Evolutionary conservation across 2,888 invertebrate genomes (phyloP).

Genomic region (Himalopsyche kuldschensis): DNA sequence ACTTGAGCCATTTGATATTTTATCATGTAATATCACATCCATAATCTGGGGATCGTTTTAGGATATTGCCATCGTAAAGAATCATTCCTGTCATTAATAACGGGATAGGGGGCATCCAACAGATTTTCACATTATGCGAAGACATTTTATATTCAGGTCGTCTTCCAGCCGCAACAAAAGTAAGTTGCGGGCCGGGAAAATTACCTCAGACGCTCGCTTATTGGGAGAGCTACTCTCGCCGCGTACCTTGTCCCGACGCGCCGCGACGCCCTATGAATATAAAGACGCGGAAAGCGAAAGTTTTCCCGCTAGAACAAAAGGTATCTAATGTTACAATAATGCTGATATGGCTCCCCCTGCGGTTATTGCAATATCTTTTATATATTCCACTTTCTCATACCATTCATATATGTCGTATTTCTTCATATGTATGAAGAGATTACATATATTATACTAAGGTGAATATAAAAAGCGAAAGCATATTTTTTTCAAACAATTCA

Average conservation of each 20-base stretch:
- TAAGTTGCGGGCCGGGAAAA: slow-evolving; percentile 35
- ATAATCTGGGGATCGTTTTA: slow-evolving; percentile 20
- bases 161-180: slow-evolving; percentile 32
- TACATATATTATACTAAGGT: neutral
- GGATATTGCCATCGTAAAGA: slow-evolving; percentile 32
- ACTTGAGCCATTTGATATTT: neutral
- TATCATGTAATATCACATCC: slow-evolving; percentile 8
- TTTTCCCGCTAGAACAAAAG: slow-evolving; percentile 32
- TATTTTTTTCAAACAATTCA: neutral
- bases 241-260: slow-evolving; percentile 33
- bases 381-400: neutral
- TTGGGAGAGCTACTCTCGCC: slow-evolving; percentile 12
- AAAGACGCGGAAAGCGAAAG: slow-evolving; percentile 33
- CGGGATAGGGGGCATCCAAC: slow-evolving; percentile 18
- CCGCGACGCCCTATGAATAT: slow-evolving; percentile 34
- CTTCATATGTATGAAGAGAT: neutral
- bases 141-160: slow-evolving; percentile 38
- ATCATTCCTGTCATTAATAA: slow-evolving; percentile 37
- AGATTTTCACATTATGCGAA: slow-evolving; percentile 35
- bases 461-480: too few species aligned
- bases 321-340: slow-evolving; percentile 24
- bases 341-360: slow-evolving; percentile 12
- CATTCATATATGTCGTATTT: neutral
- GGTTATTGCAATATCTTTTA: slow-evolving; percentile 5
- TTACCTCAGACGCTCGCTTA: slow-evolving; percentile 34